These are phyloP conservation scores for Alaudala cheleensis DNA, from an alignment of 2,113 vertebrate species.

Conservation along the genomic window DNA sequence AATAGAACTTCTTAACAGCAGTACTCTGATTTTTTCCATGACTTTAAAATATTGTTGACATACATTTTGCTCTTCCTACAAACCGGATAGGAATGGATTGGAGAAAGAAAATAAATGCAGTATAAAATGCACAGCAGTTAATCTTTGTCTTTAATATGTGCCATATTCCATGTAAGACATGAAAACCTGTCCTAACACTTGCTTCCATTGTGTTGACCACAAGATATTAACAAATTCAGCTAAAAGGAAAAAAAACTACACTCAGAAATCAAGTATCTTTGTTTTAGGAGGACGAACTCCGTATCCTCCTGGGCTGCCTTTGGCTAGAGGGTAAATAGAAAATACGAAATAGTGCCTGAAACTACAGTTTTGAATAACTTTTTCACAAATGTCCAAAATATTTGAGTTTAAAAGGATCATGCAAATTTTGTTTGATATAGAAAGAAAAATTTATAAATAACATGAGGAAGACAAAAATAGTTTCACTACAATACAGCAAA, in stretches of 20 bases:
- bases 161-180: not conserved
- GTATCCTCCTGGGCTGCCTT: not conserved
- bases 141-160: not conserved
- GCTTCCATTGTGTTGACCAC: not conserved
- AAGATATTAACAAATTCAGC: not conserved
- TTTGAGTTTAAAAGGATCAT: not conserved
- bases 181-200: not conserved
- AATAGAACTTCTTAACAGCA: not conserved
- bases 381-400: not conserved
- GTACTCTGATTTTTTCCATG: not conserved
- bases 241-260: not conserved
- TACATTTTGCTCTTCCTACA: not conserved
- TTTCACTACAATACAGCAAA: not conserved
- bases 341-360: not conserved
- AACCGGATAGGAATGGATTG: not conserved
- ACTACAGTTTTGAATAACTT: not conserved
- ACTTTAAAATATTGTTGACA: not conserved
- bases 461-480: not conserved
- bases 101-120: not conserved
- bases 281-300: not conserved
- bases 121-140: not conserved
- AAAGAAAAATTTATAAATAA: not conserved
- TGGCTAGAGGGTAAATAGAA: not conserved
- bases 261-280: not conserved
- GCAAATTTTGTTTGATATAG: not conserved